A percentile compares a stretch with the other conserved stretches of the same genome.
These are phyloP conservation scores for Clarias fuscus DNA, from an alignment of 2,797 vertebrate species.

Conservation along the genomic window DNA sequence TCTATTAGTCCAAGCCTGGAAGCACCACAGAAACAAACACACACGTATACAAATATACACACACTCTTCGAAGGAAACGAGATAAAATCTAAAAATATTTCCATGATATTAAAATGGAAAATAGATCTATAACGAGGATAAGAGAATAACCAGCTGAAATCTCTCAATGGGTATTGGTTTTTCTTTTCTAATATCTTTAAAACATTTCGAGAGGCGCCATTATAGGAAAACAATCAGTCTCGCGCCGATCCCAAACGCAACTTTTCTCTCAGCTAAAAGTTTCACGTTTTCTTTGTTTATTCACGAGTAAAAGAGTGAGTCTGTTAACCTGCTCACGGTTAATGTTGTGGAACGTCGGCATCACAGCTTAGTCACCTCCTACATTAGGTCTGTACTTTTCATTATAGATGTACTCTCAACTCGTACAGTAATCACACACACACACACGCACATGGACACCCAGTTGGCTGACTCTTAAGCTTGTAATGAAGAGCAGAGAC, in stretches of 20 bases:
- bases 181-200: background rate
- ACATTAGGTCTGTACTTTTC: background rate
- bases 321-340: background rate
- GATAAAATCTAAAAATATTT: background rate
- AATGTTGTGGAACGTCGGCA: background rate
- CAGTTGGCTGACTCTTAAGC: constrained; percentile 49
- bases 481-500: constrained; percentile 57
- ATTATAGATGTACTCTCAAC: background rate
- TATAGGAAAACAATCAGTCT: background rate
- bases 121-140: background rate
- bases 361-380: background rate
- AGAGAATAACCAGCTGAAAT: background rate
- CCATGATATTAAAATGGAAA: background rate
- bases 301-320: background rate
- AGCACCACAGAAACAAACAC: constrained; percentile 12
- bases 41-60: background rate
- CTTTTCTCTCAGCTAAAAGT: background rate
- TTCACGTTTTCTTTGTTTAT: background rate
- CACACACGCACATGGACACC: constrained; percentile 24
- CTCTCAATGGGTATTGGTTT: background rate
- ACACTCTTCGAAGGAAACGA: no score
- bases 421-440: background rate
- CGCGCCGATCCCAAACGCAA: background rate
- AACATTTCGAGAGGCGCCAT: background rate
- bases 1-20: constrained; percentile 54